Evolutionary conservation across 1,140 invertebrate genomes (phyloP), one percentile per base, ranked within the genome.

Genomic region (Platyscapa corneri): DNA sequence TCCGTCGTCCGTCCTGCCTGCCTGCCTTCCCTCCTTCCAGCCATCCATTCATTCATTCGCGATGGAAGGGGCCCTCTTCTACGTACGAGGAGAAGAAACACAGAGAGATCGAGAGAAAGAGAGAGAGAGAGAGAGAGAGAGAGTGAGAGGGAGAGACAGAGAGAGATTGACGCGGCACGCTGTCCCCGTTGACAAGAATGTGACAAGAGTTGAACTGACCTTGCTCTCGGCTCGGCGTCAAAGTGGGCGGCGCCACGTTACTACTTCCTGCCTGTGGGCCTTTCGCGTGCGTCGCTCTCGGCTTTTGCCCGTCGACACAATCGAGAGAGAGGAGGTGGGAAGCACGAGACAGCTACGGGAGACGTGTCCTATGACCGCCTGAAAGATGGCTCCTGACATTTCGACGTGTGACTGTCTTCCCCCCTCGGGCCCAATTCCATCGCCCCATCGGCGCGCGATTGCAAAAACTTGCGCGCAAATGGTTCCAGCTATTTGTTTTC

Each of bases 161-260:
- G 89, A 89, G 90, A 92, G 93, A 93, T 93, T 93, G 92, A 93
- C 92, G 92, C 92, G 90, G 91, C 90, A 91, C 91, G 92, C 90
- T 92, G 90, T 91, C 88, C 89, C 86, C 86, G 88, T 92, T 93
- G 92, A 93, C 92, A 93, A 93, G 92, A 93, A 93, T 93, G 93
- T 92, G 93, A 93, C 92, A 91, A 91, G 92, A 91, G 92, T 89
- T 89, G 88, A 92, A 92, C 90, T 92, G 92, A 91, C 91, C 92
- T 92, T 89, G 89, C 88, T 90, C 42, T 16, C 81, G 84, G 84
- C 72, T 60, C 39, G 70, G 86, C 72, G 67, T 46, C 88, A 78
- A 88, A 87, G 86, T 88, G 88, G 88, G 86, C 89, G 88, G 87
- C 86, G 87, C 87, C 86, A 88, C 60, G 84, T 12, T 16, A 84